These are phyloP conservation scores for Actinostola sp. DNA, from an alignment of 92 coral and sea anemone genomes.

Conservation along the genomic window DNA sequence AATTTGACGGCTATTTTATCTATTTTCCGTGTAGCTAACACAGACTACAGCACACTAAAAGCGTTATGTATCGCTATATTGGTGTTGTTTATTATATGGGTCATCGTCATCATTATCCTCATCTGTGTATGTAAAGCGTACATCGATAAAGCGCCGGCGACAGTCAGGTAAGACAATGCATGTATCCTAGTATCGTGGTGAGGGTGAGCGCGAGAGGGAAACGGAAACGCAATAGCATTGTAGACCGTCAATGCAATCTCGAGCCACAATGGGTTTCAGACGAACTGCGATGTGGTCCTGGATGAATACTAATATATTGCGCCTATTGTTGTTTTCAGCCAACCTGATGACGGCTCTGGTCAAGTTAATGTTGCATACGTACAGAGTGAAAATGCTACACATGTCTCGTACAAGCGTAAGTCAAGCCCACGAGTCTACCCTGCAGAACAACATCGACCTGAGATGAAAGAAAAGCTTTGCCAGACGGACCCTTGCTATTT, in stretches of 20 bases:
- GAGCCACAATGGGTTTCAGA: no score
- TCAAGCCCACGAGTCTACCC: constrained; percentile 26
- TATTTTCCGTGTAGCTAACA: background rate
- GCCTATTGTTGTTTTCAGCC: background rate
- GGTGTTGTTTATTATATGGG: constrained; percentile 32
- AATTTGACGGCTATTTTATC: no score
- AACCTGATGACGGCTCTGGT: background rate
- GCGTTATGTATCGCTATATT: constrained; percentile 42
- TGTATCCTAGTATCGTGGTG: no score
- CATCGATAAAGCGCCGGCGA: constrained; percentile 28
- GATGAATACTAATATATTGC: background rate
- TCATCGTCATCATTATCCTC: constrained; percentile 30
- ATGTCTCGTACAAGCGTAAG: constrained; percentile 11
- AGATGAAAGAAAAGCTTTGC: constrained; percentile 11
- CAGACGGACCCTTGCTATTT: constrained; percentile 33
- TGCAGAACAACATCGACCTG: constrained; percentile 15
- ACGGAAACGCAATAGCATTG: no score
- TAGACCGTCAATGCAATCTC: no score
- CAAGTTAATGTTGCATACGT: constrained; percentile 19
- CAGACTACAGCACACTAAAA: constrained; percentile 44
- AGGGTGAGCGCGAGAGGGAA: no score
- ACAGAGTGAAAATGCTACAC: background rate
- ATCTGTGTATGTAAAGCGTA: constrained; percentile 25
- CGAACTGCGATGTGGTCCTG: background rate
- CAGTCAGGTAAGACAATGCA: background rate